phyloP scores from a whole-genome alignment of 2,888 invertebrate genomes.

The Erannis defoliaria region DNA sequence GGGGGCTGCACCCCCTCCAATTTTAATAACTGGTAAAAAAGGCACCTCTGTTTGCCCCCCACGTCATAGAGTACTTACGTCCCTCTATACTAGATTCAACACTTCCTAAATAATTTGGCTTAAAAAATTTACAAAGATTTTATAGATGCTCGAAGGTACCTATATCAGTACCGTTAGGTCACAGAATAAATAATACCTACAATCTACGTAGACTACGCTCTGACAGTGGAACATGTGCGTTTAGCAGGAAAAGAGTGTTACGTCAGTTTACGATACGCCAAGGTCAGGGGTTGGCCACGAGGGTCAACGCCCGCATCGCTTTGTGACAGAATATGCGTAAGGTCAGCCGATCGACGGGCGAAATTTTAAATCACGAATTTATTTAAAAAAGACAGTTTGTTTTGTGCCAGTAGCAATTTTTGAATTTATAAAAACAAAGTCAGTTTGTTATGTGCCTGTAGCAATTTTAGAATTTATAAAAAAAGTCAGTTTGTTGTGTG shows the following conservation, averaged over 20 bases:
- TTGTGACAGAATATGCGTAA: constrained; percentile 78
- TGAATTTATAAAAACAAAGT: constrained; percentile 37
- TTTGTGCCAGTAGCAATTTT: neutral
- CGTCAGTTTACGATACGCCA: constrained; percentile 83
- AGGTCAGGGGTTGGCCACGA: constrained; percentile 85
- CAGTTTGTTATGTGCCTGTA: constrained; percentile 15
- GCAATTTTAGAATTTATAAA: constrained; percentile 33
- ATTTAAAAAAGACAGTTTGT: constrained; percentile 33
- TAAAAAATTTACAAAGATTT: no score
- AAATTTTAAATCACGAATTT: constrained; percentile 50
- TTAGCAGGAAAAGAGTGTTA: constrained; percentile 67
- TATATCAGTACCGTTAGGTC: neutral
- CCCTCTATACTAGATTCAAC: no score
- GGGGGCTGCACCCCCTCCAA: no score
- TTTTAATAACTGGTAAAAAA: no score
- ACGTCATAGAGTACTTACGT: no score
- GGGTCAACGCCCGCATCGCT: constrained; percentile 81
- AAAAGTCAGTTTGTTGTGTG: constrained; percentile 25
- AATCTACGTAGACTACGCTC: constrained; percentile 22
- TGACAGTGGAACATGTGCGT: constrained; percentile 60
- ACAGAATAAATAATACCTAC: constrained; percentile 3
- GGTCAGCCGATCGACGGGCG: constrained; percentile 59
- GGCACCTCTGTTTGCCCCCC: no score
- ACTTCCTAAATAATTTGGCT: no score
- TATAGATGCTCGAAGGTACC: neutral